Percentiles rank a stretch among this genome's conserved stretches.
Evolutionary conservation across 2,888 invertebrate genomes (phyloP).

Genomic region (Acrocyrtus sp.): DNA sequence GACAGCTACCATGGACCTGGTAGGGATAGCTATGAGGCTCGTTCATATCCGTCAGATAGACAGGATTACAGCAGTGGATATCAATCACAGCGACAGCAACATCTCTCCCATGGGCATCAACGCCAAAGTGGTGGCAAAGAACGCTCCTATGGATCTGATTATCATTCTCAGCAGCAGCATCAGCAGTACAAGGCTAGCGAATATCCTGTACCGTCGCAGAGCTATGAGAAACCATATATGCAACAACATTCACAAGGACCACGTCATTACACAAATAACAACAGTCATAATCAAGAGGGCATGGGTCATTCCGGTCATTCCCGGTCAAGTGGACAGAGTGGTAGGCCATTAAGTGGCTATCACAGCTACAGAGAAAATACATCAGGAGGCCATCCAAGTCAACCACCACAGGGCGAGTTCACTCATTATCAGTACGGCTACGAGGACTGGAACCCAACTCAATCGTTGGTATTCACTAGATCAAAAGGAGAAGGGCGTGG

Average conservation of each 20-base stretch:
- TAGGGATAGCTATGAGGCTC: constrained; percentile 12
- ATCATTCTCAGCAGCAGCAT: constrained; percentile 16
- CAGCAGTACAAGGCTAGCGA: constrained; percentile 28
- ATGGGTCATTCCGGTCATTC: constrained; percentile 12
- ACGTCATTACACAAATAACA: constrained; percentile 12
- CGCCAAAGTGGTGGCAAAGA: not conserved
- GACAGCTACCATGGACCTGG: constrained; percentile 20
- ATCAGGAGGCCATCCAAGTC: not conserved
- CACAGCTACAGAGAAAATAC: not conserved
- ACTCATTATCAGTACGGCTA: constrained; percentile 44
- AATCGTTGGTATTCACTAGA: constrained; percentile 42
- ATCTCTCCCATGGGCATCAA: not conserved
- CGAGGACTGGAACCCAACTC: constrained; percentile 41
- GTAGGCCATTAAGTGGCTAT: not conserved
- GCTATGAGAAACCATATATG: constrained; percentile 11
- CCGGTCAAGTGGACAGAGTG: not conserved
- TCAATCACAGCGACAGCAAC: constrained; percentile 16
- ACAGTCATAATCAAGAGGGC: constrained; percentile 26
- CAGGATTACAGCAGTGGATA: constrained; percentile 29
- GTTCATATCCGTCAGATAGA: not conserved
- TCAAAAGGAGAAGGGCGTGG: constrained; percentile 27
- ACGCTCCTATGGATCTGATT: not conserved
- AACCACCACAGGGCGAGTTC: constrained; percentile 5
- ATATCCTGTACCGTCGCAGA: constrained; percentile 43
- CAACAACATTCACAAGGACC: constrained; percentile 10